phyloP scores from a whole-genome alignment of 2,113 vertebrate species.

The Cathartes aura region DNA sequence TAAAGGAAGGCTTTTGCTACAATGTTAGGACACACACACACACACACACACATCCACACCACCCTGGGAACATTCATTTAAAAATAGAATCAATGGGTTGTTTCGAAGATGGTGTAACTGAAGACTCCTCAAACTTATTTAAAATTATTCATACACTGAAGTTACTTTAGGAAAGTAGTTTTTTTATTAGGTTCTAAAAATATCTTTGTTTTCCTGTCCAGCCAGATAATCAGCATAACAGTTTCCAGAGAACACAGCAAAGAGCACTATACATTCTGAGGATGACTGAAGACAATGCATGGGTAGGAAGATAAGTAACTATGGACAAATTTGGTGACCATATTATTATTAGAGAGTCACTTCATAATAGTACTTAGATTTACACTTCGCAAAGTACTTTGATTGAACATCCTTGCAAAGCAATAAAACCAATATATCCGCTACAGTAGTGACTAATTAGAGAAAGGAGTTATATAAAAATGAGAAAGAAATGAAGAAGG shows the following conservation, averaged over 20 bases:
- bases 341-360: not conserved
- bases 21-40: not conserved
- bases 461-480: not conserved
- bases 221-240: not conserved
- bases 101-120: not conserved
- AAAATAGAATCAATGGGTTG: not conserved
- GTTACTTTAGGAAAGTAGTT: not conserved
- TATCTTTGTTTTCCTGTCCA: not conserved
- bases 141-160: not conserved
- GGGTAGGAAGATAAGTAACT: not conserved
- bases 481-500: not conserved
- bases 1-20: not conserved
- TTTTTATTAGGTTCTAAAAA: not conserved
- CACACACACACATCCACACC: accelerated
- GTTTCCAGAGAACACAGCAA: too few relatives aligned
- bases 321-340: not conserved
- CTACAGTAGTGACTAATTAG: not conserved
- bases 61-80: not conserved
- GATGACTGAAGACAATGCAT: not conserved
- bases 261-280: not conserved
- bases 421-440: not conserved
- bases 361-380: not conserved
- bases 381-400: not conserved
- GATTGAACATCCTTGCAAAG: not conserved
- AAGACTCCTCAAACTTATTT: not conserved